These are phyloP conservation scores for Melanaphis sacchari DNA, from an alignment of 1,140 invertebrate genomes.

Conservation along the genomic window DNA sequence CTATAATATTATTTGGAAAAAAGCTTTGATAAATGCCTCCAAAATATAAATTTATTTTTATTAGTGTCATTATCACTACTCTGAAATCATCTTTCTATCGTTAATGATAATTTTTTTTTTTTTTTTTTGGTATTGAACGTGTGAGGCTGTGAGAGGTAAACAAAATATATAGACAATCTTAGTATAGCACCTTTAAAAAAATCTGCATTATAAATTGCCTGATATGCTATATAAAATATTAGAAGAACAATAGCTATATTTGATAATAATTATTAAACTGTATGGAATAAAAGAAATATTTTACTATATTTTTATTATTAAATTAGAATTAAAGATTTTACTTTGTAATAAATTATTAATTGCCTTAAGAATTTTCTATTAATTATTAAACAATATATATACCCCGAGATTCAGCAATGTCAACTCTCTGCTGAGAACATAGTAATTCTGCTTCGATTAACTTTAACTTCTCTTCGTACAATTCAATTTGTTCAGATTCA, in stretches of 20 bases:
- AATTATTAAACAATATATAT: background rate
- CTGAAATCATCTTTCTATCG: background rate
- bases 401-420: constrained; percentile 67
- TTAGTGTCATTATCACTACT: background rate
- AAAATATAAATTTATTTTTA: background rate
- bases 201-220: background rate
- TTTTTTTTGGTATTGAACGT: background rate
- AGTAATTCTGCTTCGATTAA: constrained; percentile 72
- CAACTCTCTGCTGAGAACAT: constrained; percentile 69
- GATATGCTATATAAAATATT: background rate
- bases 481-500: constrained; percentile 72
- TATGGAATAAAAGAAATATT: background rate
- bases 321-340: background rate
- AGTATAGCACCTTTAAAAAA: background rate
- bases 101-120: background rate
- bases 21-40: background rate
- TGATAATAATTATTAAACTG: background rate
- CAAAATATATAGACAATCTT: background rate
- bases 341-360: background rate
- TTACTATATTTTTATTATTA: background rate
- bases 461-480: constrained; percentile 75
- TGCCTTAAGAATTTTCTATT: too few species aligned
- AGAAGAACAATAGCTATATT: background rate
- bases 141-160: background rate
- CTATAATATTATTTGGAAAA: background rate